Base-by-base conservation (phyloP, 2,797 vertebrate species). In the Leuciscus waleckii region DNA sequence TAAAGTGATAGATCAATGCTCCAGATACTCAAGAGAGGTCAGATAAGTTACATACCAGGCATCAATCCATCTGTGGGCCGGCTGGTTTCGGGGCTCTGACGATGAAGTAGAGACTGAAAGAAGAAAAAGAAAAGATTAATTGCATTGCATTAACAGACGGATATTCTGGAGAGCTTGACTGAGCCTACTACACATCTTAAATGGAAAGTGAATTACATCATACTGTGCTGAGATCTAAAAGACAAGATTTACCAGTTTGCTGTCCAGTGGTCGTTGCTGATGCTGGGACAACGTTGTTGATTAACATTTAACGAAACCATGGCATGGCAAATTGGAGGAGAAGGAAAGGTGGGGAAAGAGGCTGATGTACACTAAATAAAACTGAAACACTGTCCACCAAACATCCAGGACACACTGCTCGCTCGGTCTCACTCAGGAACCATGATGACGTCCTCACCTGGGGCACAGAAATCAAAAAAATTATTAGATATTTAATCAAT, bases 11-110 rank as follows among this genome's bases (percentile, higher is more conserved):
- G 61, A 63, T 26, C 26, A 29, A 63, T 63, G 61, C 51, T 81
- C 46, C 7, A 39, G n/a, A 74, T 26, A 70, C n/a, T 68, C 19
- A 23, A 8, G 11, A 81, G 46, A n/a, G 0, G 19, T 58, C 37
- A 41, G 37, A 54, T 26, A 73, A 39, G 13, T 35, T 26, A 93
- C 96, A 96, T 93, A 98, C 96, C 96, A 95, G 97, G 95, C 95
- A 96, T 95, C 94, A 97, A 97, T 94, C 97, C 96, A 96, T 97
- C 96, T 93, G 96, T 95, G 90, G 93, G 92, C 95, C 95, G 95
- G 95, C 95, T 95, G 92, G 93, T 93, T 94, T 95, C 91, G 87
- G 95, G 94, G 92, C 94, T 94, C 93, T 95, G 93, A 84, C 95
- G 94, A 93, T 96, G 95, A 94, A 95, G 96, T 92, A 95, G 95